Conservation (phyloP, 2,797 vertebrate genomes). For the Peromyscus melanophrys region DNA sequence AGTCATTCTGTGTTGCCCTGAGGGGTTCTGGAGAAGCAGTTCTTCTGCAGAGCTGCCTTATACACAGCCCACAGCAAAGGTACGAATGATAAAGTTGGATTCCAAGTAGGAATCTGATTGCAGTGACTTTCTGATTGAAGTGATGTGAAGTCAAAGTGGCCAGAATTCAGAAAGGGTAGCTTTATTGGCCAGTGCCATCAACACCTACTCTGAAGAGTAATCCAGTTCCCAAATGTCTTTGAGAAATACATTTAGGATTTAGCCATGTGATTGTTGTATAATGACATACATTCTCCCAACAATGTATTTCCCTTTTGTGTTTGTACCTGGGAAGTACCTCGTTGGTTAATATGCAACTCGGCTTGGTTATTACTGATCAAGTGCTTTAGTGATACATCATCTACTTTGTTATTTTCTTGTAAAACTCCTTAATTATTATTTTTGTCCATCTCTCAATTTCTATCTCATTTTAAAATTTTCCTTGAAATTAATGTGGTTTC, state of each 20-base stretch:
- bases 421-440: slow-evolving; percentile 53
- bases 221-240: not conserved
- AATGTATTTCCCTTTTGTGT: not conserved
- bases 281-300: not conserved
- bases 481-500: slow-evolving; percentile 22
- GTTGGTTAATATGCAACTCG: not conserved
- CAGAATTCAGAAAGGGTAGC: not conserved
- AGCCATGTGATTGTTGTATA: not conserved
- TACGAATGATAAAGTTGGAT: not conserved
- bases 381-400: not conserved
- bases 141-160: not conserved
- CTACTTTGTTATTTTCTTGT: not conserved
- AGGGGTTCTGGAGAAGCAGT: not conserved
- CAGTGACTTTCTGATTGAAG: not conserved
- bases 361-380: slow-evolving; percentile 25
- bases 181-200: not conserved
- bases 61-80: not conserved
- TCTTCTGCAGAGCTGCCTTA: not conserved
- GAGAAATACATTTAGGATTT: slow-evolving; percentile 16
- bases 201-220: not conserved
- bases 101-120: not conserved
- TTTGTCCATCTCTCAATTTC: slow-evolving; percentile 13
- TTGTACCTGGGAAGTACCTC: not conserved
- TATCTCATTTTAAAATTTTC: not conserved
- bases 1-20: not conserved